Base-by-base conservation (phyloP, 2,888 invertebrate genomes). In the Sesia bembeciformis region DNA sequence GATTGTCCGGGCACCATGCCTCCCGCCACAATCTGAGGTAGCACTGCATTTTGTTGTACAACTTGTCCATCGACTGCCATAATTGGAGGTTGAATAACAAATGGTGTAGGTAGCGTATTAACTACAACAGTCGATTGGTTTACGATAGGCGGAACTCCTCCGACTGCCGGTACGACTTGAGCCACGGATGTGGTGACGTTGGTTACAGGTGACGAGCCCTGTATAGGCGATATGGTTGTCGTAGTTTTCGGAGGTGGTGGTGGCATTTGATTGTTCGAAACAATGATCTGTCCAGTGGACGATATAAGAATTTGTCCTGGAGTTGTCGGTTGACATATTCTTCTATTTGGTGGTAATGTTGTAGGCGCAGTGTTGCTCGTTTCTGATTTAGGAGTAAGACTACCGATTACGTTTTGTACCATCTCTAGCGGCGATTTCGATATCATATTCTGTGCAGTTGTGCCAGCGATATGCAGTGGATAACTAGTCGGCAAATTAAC, bases 111-210 rank as follows among this genome's bases (percentile, higher is more conserved):
- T 59, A 96, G 81, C 0, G 96, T 93, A 70, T 96, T 96, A 1
- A 97, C 93, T 4, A 97, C 91, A 0, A 96, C 94, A 0, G 95
- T 93, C 40, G 94, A 94, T 69, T 93, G 94, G 40, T 94, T 94
- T 3, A 94, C 90, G 23, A 94, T 91, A 4, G 93, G 92, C 62
- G 92, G 93, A 1, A 92, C 90, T 2, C 91, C 90, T 0, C 91
- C 91, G 0, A 92, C 92, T 0, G 92, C 91, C 1, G 93, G 92
- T 46, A 93, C 91, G 0, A 93, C 92, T 75, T 93, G 93, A 5
- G 92, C 90, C 4, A 93, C 91, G 0, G 93, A 91, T 0, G 92
- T 92, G 1, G 92, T 92, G 1, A 92, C 93, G 64, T 92, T 93
- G 0, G 93, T 93, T 1, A 91, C 88, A 75, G 92, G 90, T n/a